A percentile compares a stretch with the other conserved stretches of the same genome.
phyloP scores from a whole-genome alignment of 2,113 vertebrate species.

The Deroptyus accipitrinus region DNA sequence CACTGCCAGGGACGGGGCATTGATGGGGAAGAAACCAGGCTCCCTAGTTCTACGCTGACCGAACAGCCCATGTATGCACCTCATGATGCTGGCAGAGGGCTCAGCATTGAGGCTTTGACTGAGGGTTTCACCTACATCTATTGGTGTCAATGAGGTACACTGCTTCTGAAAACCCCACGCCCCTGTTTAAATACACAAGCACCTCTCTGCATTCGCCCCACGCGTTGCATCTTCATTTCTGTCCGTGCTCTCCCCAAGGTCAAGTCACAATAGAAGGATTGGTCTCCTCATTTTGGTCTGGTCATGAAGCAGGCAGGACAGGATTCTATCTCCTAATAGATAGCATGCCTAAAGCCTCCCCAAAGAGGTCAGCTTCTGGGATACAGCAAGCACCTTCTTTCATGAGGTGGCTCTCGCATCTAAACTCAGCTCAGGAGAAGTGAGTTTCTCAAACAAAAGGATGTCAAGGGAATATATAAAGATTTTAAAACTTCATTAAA shows the following conservation, averaged over 20 bases:
- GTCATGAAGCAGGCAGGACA: background rate
- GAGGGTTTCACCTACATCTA: accelerated
- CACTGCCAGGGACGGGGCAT: background rate
- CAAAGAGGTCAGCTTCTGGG: background rate
- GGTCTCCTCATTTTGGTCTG: background rate
- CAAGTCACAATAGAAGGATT: background rate
- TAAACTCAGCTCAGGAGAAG: background rate
- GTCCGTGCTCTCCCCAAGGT: too few species aligned
- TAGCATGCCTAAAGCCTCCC: background rate
- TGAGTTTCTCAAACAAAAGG: background rate
- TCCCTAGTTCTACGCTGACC: background rate
- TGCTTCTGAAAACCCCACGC: accelerated
- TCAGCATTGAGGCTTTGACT: background rate
- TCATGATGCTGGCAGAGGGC: background rate
- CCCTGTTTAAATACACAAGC: background rate
- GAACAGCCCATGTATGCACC: background rate
- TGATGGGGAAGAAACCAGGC: background rate
- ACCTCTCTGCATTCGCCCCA: background rate
- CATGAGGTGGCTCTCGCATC: background rate
- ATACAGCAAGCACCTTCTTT: background rate
- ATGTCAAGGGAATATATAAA: slow-evolving; percentile 32
- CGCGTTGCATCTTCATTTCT: background rate
- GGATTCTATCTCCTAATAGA: background rate
- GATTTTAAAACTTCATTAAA: slow-evolving; percentile 12
- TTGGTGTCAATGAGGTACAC: background rate